phyloP scores from a whole-genome alignment of 2,797 vertebrate genomes.

The Salarias fasciatus region DNA sequence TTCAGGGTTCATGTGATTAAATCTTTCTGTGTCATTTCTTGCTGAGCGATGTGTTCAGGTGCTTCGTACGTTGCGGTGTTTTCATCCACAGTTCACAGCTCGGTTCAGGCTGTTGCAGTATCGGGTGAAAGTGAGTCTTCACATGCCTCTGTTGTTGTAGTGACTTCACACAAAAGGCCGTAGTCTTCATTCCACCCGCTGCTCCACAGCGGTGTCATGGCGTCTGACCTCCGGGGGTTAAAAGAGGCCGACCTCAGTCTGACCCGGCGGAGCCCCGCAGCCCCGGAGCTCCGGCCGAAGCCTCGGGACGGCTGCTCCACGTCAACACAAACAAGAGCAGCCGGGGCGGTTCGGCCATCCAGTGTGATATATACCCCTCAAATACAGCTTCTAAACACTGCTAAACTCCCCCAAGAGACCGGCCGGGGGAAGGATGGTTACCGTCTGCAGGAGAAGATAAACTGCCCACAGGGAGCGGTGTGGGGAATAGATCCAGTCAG shows the following conservation, averaged over 20 bases:
- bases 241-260: constrained; percentile 44
- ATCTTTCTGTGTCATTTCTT: too few species aligned
- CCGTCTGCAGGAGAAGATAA: constrained; percentile 52
- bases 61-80: too few species aligned
- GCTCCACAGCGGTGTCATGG: constrained; percentile 45
- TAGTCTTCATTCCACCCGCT: constrained; percentile 5
- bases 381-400: constrained; percentile 48
- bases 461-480: constrained; percentile 49
- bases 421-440: constrained; percentile 32
- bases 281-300: constrained; percentile 30
- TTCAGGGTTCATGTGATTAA: too few species aligned
- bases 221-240: constrained; percentile 59
- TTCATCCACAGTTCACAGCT: neutral
- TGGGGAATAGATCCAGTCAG: constrained; percentile 39
- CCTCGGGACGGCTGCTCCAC: constrained; percentile 47
- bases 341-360: constrained; percentile 35
- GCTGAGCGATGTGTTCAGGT: too few species aligned
- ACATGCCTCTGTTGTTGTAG: constrained; percentile 22
- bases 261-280: constrained; percentile 41
- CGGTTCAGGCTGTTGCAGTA: neutral
- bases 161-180: constrained; percentile 54
- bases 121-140: constrained; percentile 24
- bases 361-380: constrained; percentile 64
- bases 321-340: constrained; percentile 68
- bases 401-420: constrained; percentile 55